Conservation (phyloP, 2,797 vertebrate species). For the Hybognathus amarus region DNA sequence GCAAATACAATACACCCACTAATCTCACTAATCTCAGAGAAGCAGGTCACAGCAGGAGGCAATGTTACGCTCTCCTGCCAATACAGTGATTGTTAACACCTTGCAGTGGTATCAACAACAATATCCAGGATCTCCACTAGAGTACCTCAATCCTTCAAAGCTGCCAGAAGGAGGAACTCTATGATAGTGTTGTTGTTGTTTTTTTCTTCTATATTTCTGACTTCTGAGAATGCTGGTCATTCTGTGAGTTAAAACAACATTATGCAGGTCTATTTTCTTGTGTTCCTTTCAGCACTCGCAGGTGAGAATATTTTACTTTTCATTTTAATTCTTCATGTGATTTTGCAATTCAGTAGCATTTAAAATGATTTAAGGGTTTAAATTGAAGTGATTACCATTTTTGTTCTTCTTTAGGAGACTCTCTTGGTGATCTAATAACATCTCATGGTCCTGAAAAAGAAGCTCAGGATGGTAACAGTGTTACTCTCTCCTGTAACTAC, state of each 20-base stretch:
- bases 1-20: conserved; percentile 12
- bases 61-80: conserved; percentile 28
- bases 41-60: not conserved
- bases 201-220: not conserved
- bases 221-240: not conserved
- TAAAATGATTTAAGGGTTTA: not conserved
- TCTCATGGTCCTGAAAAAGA: not conserved
- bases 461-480: not conserved
- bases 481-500: conserved; percentile 39
- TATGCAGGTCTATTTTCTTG: not conserved
- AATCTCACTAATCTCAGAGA: not conserved
- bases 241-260: not conserved
- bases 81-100: not conserved
- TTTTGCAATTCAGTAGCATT: not conserved
- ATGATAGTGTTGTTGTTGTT: not conserved
- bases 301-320: not conserved
- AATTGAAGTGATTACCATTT: not conserved
- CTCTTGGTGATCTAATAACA: not conserved
- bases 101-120: conserved; percentile 43
- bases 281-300: not conserved
- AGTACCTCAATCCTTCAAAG: not conserved
- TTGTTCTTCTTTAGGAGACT: not conserved
- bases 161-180: not conserved
- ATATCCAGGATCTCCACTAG: conserved; percentile 1
- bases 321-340: not conserved